Evolutionary conservation across 2,888 invertebrate species (phyloP).

Genomic region (Orthosia cruda): DNA sequence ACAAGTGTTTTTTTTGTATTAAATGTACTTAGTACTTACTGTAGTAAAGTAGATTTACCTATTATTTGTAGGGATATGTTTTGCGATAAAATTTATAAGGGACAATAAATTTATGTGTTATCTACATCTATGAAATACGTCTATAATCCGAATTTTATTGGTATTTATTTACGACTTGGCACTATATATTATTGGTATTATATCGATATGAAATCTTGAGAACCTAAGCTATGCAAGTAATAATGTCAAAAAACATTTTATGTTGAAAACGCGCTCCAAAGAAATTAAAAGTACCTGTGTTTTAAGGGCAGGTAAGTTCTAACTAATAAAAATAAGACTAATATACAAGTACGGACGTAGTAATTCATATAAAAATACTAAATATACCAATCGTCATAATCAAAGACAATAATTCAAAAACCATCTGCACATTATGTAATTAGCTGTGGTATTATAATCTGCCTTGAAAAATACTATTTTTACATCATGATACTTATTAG

Average conservation of each 20-base stretch:
- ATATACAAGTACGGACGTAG: no score
- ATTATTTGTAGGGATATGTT: neutral
- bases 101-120: neutral
- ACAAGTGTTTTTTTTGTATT: neutral
- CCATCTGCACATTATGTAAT: slow-evolving; percentile 27
- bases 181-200: slow-evolving; percentile 1
- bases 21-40: neutral
- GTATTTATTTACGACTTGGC: slow-evolving; percentile 5
- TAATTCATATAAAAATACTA: slow-evolving; percentile 1
- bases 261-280: neutral
- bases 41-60: neutral
- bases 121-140: neutral
- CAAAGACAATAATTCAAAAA: slow-evolving; percentile 17
- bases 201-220: neutral
- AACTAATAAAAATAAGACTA: no score
- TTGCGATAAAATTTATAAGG: neutral
- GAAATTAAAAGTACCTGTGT: neutral
- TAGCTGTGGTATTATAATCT: slow-evolving; percentile 21
- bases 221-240: no score
- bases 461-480: slow-evolving; percentile 1
- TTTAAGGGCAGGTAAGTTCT: neutral
- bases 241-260: neutral
- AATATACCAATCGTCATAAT: neutral
- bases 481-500: neutral
- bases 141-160: neutral